These are phyloP conservation scores for Pseudorhombus dupliciocellatus DNA, from an alignment of 2,113 vertebrate genomes.

Conservation along the genomic window DNA sequence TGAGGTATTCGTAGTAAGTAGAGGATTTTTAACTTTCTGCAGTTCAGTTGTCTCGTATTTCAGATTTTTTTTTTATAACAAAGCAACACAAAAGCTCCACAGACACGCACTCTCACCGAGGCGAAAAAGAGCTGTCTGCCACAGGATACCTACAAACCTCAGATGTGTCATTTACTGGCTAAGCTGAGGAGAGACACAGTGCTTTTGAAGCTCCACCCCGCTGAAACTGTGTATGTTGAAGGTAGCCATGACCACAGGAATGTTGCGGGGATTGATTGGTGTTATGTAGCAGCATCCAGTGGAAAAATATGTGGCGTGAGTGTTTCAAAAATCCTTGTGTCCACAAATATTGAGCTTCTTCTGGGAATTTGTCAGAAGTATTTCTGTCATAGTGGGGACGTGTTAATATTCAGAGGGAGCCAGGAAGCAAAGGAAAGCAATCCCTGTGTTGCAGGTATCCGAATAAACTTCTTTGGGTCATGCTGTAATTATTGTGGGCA, in stretches of 20 bases:
- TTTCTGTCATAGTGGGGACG: constrained; percentile 34
- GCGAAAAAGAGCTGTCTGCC: constrained; percentile 31
- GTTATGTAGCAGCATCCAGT: constrained; percentile 54
- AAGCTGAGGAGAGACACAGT: constrained; percentile 39
- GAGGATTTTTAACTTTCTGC: constrained; percentile 9
- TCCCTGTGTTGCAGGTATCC: constrained; percentile 5
- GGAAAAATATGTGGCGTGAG: constrained; percentile 58
- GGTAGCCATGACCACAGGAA: constrained; percentile 57
- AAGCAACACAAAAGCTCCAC: constrained; percentile 22
- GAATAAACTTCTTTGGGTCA: neutral
- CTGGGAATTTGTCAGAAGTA: constrained; percentile 33
- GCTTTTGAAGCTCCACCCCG: constrained; percentile 59
- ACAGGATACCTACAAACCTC: constrained; percentile 49
- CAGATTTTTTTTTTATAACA: constrained; percentile 2
- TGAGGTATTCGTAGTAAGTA: neutral
- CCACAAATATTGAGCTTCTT: constrained; percentile 58
- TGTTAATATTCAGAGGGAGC: constrained; percentile 15
- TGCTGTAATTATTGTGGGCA: no score
- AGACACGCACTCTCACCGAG: constrained; percentile 6
- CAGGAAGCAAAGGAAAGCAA: constrained; percentile 8
- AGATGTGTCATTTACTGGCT: constrained; percentile 56
- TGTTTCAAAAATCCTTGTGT: constrained; percentile 52
- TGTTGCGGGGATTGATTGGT: constrained; percentile 53
- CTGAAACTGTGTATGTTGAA: constrained; percentile 59
- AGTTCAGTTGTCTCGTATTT: constrained; percentile 13